These are phyloP conservation scores for Bombycilla garrulus DNA, from an alignment of 2,113 vertebrate species.

Conservation along the genomic window DNA sequence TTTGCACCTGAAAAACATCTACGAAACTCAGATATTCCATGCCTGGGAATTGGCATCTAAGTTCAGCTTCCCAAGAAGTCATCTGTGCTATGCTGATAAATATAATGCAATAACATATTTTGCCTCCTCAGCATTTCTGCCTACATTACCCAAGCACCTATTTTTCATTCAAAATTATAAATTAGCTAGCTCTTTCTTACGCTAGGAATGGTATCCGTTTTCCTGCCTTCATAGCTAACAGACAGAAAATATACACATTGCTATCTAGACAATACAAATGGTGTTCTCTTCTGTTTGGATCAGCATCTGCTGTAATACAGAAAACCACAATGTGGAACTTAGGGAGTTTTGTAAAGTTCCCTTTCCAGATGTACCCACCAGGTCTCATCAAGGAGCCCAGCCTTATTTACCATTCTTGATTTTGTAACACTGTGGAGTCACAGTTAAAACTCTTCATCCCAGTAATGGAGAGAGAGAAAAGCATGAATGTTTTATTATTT, in stretches of 20 bases:
- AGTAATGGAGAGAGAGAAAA: background rate
- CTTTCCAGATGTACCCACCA: background rate
- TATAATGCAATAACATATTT: background rate
- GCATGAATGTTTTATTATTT: background rate
- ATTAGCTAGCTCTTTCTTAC: background rate
- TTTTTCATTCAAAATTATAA: background rate
- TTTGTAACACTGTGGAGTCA: background rate
- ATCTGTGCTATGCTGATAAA: background rate
- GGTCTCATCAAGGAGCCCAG: background rate
- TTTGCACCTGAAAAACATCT: background rate
- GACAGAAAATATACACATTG: background rate
- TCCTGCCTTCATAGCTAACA: background rate
- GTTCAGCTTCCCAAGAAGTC: background rate
- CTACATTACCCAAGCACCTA: background rate
- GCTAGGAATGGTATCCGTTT: background rate
- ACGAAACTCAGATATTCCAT: background rate
- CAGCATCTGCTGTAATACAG: background rate
- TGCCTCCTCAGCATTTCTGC: background rate
- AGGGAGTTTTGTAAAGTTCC: background rate
- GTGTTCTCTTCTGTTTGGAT: background rate
- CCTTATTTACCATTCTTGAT: background rate
- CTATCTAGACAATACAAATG: background rate
- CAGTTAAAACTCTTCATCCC: background rate
- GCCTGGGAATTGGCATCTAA: background rate
- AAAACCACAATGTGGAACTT: background rate